Percentiles rank a stretch among this genome's conserved stretches.
phyloP scores from a whole-genome alignment of 2,888 invertebrate species.

The Lepidonotus clava region DNA sequence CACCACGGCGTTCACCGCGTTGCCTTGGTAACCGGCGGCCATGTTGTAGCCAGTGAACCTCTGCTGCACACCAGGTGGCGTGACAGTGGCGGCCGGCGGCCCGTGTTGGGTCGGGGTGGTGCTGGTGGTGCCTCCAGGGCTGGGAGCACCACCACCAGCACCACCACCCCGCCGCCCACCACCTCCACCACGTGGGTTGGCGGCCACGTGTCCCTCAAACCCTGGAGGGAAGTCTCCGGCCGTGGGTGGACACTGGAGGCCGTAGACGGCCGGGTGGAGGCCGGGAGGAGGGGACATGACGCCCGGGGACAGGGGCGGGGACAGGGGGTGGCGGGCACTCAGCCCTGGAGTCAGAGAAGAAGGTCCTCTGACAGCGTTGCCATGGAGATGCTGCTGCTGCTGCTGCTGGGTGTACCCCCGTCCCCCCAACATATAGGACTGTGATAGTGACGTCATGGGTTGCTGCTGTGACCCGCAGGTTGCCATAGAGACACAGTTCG shows the following conservation, averaged over 20 bases:
- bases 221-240: conserved; percentile 5
- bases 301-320: conserved; percentile 29
- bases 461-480: background rate
- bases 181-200: background rate
- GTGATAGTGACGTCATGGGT: conserved; percentile 22
- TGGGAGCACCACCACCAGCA: background rate
- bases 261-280: conserved; percentile 7
- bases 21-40: conserved; percentile 52
- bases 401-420: background rate
- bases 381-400: background rate
- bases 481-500: background rate
- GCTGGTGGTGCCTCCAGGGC: background rate
- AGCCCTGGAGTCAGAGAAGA: background rate
- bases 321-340: background rate
- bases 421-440: background rate
- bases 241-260: conserved; percentile 8
- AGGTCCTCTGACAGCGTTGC: background rate
- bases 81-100: conserved; percentile 17
- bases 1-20: background rate
- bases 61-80: conserved; percentile 42
- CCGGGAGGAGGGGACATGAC: background rate
- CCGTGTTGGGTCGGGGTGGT: background rate
- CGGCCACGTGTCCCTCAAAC: conserved; percentile 11
- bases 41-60: conserved; percentile 39
- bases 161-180: background rate